Conservation (phyloP, 2,888 invertebrate species). For the Gonocerus acuteangulatus region DNA sequence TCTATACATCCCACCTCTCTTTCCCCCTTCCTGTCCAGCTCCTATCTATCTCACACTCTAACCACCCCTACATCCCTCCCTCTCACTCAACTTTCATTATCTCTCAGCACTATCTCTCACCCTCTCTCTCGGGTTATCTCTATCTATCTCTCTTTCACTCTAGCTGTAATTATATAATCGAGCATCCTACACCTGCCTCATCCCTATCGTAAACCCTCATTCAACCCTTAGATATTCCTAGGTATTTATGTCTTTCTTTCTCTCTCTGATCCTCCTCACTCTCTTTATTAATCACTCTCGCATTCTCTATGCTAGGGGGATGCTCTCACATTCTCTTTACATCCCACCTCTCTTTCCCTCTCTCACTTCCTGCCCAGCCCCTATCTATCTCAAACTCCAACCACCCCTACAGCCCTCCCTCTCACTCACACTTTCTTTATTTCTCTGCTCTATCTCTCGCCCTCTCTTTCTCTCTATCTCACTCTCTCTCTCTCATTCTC, state of each 20-base stretch:
- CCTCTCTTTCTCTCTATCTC: slow-evolving; percentile 19
- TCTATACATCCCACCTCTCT: slow-evolving; percentile 29
- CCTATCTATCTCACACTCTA: slow-evolving; percentile 13
- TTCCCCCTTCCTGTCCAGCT: neutral
- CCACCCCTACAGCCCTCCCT: slow-evolving; percentile 8
- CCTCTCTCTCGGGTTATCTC: slow-evolving; percentile 15
- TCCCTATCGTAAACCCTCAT: no score
- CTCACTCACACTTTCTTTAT: neutral
- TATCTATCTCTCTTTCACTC: neutral
- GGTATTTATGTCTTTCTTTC: no score
- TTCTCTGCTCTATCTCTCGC: neutral
- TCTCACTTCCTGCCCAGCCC: neutral
- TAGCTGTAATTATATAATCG: neutral
- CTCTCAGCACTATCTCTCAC: neutral
- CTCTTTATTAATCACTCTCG: neutral
- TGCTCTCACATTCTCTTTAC: slow-evolving; percentile 26
- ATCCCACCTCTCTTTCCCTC: slow-evolving; percentile 26
- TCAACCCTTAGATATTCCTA: no score
- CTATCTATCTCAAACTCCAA: slow-evolving; percentile 11
- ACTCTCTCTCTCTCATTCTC: no score
- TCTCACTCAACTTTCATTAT: neutral
- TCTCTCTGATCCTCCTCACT: no score
- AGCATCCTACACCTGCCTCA: no score
- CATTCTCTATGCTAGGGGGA: slow-evolving; percentile 16
- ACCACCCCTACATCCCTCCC: slow-evolving; percentile 8